Evolutionary conservation across 2,888 invertebrate genomes (phyloP), one percentile per base, ranked within the genome.

Genomic region (Epinotia brunnichana): DNA sequence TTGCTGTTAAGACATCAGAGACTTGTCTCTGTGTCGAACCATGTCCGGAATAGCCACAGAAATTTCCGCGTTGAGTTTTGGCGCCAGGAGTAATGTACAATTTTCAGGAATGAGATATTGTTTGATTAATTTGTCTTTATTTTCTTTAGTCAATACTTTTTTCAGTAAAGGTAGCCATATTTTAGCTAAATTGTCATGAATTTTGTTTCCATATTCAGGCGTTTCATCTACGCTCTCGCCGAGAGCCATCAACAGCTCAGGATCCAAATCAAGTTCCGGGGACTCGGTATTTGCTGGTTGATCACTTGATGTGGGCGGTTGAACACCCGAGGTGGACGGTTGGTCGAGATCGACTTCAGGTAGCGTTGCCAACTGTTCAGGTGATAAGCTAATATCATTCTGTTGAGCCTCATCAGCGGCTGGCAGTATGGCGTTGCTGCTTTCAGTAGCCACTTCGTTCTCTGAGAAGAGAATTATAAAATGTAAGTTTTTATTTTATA

Each of bases 231-330:
- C 21, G 21, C 21, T 24, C 21, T 24, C 21, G 21, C 21, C 21
- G 21, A 24, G 21, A 24, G 21, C 21, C 48, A 48, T 48, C 48
- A 48, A 48, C 13, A 48, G 48, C 48, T 48, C 48, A 13, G 48
- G 48, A 48, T 48, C 48, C n/a, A n/a, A 48, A 48, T 48, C 48
- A 48, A n/a, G 48, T 2, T 48, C 48, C 48, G 3, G 11, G n/a
- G 48, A 48, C n/a, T 48, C 48, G n/a, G 48, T 48, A 48, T 48
- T 48, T 48, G n/a, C 48, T 48, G 48, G 48, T 48, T 48, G n/a
- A 15, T 48, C 48, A 48, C 48, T n/a, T n/a, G 48, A 48, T n/a
- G 48, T 39, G 39, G 10, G 39, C 39, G n/a, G 48, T 48, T 48
- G 48, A 15, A n/a, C 48, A 48, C 48, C 48, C 48, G 48, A 48